Evolutionary conservation across 2,113 vertebrate species (phyloP).

Genomic region (Rhinogobius similis): DNA sequence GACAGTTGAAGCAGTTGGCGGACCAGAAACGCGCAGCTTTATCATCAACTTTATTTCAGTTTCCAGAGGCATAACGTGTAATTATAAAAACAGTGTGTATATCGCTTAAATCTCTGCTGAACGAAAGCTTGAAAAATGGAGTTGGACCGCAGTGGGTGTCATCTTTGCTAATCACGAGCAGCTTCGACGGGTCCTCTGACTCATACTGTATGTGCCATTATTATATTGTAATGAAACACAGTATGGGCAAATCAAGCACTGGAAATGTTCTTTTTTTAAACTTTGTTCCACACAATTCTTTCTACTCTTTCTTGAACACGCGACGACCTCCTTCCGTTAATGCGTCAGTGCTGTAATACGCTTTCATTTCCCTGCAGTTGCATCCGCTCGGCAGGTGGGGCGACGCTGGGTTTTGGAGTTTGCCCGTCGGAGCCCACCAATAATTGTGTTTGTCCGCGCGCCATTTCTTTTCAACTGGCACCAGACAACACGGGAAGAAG

Average conservation of each 20-base stretch:
- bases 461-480: constrained; percentile 5
- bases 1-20: background rate
- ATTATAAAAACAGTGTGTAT: background rate
- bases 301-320: background rate
- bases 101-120: background rate
- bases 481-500: background rate
- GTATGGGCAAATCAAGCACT: background rate
- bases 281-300: background rate
- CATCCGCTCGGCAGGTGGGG: constrained; percentile 1
- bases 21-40: background rate
- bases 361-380: background rate
- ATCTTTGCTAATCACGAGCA: background rate
- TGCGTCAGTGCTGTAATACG: background rate
- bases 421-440: constrained; percentile 16
- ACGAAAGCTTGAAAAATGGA: background rate
- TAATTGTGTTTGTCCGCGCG: constrained; percentile 36
- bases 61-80: too few relatives aligned
- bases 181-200: background rate
- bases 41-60: background rate
- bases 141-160: background rate
- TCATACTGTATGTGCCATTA: background rate
- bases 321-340: background rate
- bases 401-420: constrained; percentile 5
- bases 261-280: background rate
- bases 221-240: constrained; percentile 1